Evolutionary conservation across 1,140 invertebrate genomes (phyloP), one percentile per base, ranked within the genome.

Genomic region (Anagrus nilaparvatae): DNA sequence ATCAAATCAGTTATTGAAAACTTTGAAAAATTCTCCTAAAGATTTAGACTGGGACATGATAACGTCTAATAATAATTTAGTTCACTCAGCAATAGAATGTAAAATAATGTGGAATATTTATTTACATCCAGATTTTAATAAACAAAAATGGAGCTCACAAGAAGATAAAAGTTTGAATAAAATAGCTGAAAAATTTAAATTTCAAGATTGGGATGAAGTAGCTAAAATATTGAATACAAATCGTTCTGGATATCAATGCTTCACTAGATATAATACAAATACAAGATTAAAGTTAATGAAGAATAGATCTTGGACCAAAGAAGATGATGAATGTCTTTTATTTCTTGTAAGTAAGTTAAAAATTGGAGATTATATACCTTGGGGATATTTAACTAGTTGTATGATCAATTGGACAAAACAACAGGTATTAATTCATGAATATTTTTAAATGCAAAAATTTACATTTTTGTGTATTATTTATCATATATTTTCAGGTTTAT

Each of bases 51-150:
- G 25, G 0, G 54, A 30, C 30, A 56, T 63, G 41, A 65, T 61
- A 48, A 70, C 75, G 25, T 63, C 71, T 2, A 55, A 45, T 0
- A 31, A 47, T 3, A 54, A 67, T 44, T 55, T 75, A 27, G 52
- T 66, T 9, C 74, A 74, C 48, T 65, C 65, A 0, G 50, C 67
- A 0, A 55, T 59, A 1, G 75, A 74, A 50, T 78, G 75, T 50
- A 50, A 64, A 23, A 67, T 69, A 0, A 71, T 81, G 52, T 84
- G 82, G 82, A 70, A 73, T 35, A 63, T 76, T n/a, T 81, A 74
- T 51, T 51, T 82, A 38, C 74, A 79, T 52, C 81, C 80, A 0
- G 51, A 64, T 6, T 69, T 82, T 10, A 81, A 76, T 35, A 81
- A 77, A 43, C 54, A 44, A 2, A 55, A 58, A 14, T 84, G 79